phyloP scores from a whole-genome alignment of 2,888 invertebrate species.

The Eurois occulta region DNA sequence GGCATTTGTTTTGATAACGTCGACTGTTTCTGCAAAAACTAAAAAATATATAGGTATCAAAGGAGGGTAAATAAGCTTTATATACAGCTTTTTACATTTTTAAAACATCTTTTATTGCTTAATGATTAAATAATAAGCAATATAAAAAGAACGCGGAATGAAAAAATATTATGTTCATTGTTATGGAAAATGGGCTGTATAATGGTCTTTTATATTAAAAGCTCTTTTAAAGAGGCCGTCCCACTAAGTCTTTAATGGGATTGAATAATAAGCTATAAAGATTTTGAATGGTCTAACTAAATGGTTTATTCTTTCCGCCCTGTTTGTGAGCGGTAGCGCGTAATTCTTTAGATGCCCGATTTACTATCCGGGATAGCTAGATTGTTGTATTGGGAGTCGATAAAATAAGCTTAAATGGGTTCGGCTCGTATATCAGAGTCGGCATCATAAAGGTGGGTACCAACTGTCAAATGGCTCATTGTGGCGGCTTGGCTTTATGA shows the following conservation, averaged over 20 bases:
- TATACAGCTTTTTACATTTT: conserved; percentile 8
- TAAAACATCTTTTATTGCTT: conserved; percentile 70
- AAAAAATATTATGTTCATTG: conserved; percentile 86
- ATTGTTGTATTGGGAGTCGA: conserved; percentile 85
- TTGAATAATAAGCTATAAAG: conserved; percentile 89
- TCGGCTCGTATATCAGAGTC: conserved; percentile 86
- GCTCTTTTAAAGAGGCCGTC: conserved; percentile 84
- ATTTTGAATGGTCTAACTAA: conserved; percentile 87
- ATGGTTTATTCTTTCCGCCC: conserved; percentile 85
- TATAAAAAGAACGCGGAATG: conserved; percentile 79
- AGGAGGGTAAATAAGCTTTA: neutral
- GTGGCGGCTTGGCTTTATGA: conserved; percentile 88
- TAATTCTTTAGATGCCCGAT: conserved; percentile 83
- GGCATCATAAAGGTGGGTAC: conserved; percentile 89
- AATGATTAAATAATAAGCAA: conserved; percentile 84
- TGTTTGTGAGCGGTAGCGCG: conserved; percentile 79
- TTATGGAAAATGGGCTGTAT: conserved; percentile 86
- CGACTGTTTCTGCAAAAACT: neutral
- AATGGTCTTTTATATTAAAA: conserved; percentile 87
- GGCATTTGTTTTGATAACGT: neutral
- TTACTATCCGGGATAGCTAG: conserved; percentile 84
- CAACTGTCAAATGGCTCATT: conserved; percentile 90
- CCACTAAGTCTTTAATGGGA: conserved; percentile 87
- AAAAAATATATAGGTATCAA: neutral
- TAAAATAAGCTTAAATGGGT: conserved; percentile 89